Conservation (phyloP, 2,113 vertebrate genomes). For the Sciurus niger region DNA sequence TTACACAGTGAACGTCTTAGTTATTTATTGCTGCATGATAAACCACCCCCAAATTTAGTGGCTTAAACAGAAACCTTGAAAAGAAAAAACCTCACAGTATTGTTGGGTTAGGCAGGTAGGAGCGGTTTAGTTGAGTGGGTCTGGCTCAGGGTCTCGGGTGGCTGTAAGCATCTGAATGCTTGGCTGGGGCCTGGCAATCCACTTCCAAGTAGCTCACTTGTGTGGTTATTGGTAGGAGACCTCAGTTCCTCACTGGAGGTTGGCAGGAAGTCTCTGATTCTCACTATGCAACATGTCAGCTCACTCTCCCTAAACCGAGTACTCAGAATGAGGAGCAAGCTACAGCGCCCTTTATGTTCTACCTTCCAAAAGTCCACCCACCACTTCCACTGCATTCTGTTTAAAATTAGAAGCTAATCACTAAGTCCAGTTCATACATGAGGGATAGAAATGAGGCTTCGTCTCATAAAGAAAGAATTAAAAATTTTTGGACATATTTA, state of each 20-base stretch:
- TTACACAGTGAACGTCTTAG: background rate
- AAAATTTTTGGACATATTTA: background rate
- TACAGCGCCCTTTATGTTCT: background rate
- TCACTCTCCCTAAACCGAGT: background rate
- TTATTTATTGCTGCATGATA: background rate
- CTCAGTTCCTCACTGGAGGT: background rate
- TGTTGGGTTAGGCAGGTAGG: background rate
- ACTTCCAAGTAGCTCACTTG: background rate
- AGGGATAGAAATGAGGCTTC: background rate
- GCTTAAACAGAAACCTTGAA: background rate
- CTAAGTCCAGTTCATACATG: background rate
- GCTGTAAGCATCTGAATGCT: background rate
- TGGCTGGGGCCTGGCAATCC: background rate
- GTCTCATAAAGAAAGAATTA: background rate
- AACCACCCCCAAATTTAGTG: background rate
- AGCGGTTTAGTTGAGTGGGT: background rate
- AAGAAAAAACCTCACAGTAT: background rate
- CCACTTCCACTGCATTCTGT: background rate
- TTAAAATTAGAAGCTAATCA: background rate
- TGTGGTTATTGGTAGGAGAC: background rate
- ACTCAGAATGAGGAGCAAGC: background rate
- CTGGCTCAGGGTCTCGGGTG: background rate
- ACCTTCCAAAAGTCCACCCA: background rate
- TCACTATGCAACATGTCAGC: background rate
- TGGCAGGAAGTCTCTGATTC: background rate